Conservation (phyloP, 2,113 vertebrate genomes). For the Grallaria varia region DNA sequence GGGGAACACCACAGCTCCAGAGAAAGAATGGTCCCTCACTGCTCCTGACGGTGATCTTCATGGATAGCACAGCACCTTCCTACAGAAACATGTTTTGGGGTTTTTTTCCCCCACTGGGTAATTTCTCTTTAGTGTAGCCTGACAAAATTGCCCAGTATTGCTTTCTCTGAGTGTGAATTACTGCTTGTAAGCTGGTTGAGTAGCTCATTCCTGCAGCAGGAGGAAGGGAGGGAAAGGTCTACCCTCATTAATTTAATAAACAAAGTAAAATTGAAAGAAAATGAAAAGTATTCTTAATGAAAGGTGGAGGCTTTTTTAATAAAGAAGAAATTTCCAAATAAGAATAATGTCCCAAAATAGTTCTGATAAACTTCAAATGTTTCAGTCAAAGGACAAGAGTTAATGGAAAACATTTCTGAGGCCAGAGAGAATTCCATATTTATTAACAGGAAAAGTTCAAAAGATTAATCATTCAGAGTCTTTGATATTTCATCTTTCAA, state of each 20-base stretch:
- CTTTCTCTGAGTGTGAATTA: not conserved
- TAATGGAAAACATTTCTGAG: not conserved
- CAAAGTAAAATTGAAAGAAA: not conserved
- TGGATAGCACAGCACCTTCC: not conserved
- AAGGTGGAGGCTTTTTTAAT: not conserved
- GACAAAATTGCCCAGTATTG: not conserved
- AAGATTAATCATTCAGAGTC: not conserved
- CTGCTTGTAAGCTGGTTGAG: not conserved
- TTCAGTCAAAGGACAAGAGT: not conserved
- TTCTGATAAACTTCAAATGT: not conserved
- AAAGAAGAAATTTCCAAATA: not conserved
- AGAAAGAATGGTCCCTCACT: not conserved
- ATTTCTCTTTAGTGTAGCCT: not conserved
- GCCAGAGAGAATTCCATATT: not conserved
- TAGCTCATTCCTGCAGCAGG: not conserved
- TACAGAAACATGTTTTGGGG: not conserved
- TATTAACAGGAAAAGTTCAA: not conserved
- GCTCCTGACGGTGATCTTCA: not conserved
- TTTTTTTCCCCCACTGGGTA: not conserved
- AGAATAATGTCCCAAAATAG: not conserved
- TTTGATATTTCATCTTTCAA: slow-evolving; percentile 6
- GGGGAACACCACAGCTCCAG: accelerated
- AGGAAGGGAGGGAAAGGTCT: not conserved
- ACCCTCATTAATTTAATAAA: not conserved
- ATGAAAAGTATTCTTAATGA: not conserved